Conservation (phyloP, 2,113 vertebrate genomes). For the Elachura formosa region DNA sequence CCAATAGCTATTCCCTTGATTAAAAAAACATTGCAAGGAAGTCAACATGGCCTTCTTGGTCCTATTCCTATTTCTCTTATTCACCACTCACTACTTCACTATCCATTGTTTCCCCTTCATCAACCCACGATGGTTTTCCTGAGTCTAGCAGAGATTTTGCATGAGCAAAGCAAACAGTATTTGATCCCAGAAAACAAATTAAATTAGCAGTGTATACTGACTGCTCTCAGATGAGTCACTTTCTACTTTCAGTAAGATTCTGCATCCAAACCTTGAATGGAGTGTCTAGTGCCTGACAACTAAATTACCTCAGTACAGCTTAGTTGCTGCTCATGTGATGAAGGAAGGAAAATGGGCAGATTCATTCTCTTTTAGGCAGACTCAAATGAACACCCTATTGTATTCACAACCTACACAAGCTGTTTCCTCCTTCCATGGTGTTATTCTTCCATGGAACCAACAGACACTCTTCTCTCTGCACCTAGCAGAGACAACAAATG, state of each 20-base stretch:
- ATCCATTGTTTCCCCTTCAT: neutral
- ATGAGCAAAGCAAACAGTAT: neutral
- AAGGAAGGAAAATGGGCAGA: neutral
- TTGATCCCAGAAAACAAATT: neutral
- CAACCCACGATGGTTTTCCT: neutral
- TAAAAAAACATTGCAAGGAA: neutral
- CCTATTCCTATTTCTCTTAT: neutral
- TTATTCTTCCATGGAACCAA: neutral
- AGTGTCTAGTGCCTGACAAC: neutral
- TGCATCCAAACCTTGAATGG: neutral
- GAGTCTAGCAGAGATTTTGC: neutral
- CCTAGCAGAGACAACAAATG: neutral
- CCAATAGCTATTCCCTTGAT: neutral
- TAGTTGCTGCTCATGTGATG: neutral
- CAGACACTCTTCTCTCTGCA: neutral
- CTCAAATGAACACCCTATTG: neutral
- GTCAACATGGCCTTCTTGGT: neutral
- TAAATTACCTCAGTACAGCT: neutral
- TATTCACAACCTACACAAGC: neutral
- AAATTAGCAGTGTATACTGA: neutral
- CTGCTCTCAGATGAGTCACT: neutral
- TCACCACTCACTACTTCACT: neutral
- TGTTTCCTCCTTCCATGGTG: neutral
- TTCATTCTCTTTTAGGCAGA: neutral
- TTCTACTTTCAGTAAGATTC: neutral